phyloP scores from a whole-genome alignment of 1,140 invertebrate species.

The Platyscapa corneri region DNA sequence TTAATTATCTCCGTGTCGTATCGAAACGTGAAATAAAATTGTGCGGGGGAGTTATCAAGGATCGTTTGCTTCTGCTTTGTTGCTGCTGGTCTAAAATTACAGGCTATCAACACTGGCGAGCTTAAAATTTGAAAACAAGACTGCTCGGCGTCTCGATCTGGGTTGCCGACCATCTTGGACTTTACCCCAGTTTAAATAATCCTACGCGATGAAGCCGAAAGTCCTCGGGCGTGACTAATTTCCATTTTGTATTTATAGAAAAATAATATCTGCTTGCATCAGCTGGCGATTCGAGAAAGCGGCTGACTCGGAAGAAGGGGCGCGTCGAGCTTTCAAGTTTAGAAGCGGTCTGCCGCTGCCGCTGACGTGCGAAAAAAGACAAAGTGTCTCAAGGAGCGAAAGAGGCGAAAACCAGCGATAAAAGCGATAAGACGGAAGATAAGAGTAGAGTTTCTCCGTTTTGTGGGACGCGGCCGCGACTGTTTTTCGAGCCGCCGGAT shows the following conservation, averaged over 20 bases:
- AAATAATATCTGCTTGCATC: too few relatives aligned
- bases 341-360: not conserved
- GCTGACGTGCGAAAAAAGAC: not conserved
- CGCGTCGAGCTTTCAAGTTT: not conserved
- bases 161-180: not conserved
- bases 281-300: too few relatives aligned
- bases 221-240: too few relatives aligned
- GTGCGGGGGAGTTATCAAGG: not conserved
- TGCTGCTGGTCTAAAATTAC: not conserved
- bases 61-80: not conserved
- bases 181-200: not conserved
- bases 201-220: too few relatives aligned
- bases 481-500: slow-evolving; percentile 9
- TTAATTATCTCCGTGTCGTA: not conserved
- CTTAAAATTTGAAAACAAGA: not conserved
- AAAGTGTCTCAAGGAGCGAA: not conserved
- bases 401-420: slow-evolving; percentile 29
- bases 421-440: slow-evolving; percentile 16
- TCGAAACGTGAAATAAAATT: not conserved
- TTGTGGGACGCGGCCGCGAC: slow-evolving; percentile 24
- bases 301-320: too few relatives aligned
- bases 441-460: slow-evolving; percentile 45
- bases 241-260: too few relatives aligned
- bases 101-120: not conserved
- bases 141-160: not conserved